Conservation (phyloP, 2,797 vertebrate genomes). For the Mormyrus proboscirostris region DNA sequence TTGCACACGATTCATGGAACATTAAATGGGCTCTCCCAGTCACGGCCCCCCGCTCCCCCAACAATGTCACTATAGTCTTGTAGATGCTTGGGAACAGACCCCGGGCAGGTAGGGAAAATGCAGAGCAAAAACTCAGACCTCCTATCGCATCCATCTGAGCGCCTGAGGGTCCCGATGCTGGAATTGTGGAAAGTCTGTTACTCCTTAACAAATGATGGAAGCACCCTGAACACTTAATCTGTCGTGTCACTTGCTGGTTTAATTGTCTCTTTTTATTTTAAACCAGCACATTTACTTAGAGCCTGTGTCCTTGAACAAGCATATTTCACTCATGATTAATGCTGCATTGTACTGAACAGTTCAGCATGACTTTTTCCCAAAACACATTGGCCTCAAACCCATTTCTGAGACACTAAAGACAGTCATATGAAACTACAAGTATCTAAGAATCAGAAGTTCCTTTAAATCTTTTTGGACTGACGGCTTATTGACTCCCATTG, state of each 20-base stretch:
- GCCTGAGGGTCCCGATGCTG: conserved; percentile 6
- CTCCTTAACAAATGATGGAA: conserved; percentile 17
- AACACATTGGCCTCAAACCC: background rate
- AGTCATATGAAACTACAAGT: background rate
- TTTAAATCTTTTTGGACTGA: background rate
- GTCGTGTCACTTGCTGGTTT: background rate
- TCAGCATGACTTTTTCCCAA: background rate
- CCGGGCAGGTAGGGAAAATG: conserved; percentile 23
- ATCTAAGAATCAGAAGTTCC: background rate
- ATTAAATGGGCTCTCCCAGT: background rate
- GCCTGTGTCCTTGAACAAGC: background rate
- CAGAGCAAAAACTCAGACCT: conserved; percentile 23
- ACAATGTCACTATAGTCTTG: background rate
- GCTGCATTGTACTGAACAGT: background rate
- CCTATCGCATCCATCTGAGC: conserved; percentile 24
- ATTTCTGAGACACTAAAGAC: background rate
- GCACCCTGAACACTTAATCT: conserved; percentile 12
- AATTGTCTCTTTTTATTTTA: background rate
- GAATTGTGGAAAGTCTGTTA: conserved; percentile 24
- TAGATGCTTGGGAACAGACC: conserved; percentile 13
- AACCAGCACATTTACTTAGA: background rate
- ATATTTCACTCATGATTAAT: background rate
- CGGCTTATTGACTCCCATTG: background rate
- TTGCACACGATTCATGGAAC: conserved; percentile 15
- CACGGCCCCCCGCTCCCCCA: background rate